Evolutionary conservation across 2,113 vertebrate genomes (phyloP), one percentile per base, ranked within the genome.

Genomic region (Pachyramphus minor): DNA sequence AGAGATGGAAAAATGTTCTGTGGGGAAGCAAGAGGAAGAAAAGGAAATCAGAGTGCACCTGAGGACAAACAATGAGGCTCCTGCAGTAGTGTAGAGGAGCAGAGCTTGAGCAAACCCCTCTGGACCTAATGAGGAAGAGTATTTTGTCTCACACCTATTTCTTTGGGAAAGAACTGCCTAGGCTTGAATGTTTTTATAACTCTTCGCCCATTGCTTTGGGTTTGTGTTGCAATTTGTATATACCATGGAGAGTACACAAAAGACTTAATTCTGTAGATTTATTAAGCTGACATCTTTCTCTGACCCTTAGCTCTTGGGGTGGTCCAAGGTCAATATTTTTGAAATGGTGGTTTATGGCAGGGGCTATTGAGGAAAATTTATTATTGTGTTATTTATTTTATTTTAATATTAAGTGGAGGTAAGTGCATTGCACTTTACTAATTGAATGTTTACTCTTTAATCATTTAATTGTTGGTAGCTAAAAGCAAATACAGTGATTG

Each of bases 391-490:
- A 59, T 56, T 79, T 92, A 79, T 85, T 96, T 88, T 90, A 52
- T 68, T 90, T 95, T 71, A 87, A 37, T 79, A 83, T 41, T 45
- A 62, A 93, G 33, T 49, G 33, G 62, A 88, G 55, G 37, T 93
- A 77, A 93, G 45, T 45, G 75, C 30, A 20, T 71, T 79, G 33
- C 22, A 44, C 37, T 88, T 72, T 0, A 9, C 31, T 91, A 85
- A 69, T 76, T 92, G 30, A 83, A 62, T 93, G 71, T 83, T 90
- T 52, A 52, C 27, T 52, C 50, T 52, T 52, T 52, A 52, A 28
- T 28, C 66, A 58, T 69, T 91, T 96, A 87, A 68, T 82, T 95
- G 69, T 69, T 93, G 53, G 24, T 92, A 89, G 78, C 31, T 87
- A 73, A 96, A 88, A 91, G 56, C 24, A 93, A 62, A 67, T 41